These are phyloP conservation scores for Acheta domesticus DNA, from an alignment of 2,888 invertebrate genomes.

Conservation along the genomic window DNA sequence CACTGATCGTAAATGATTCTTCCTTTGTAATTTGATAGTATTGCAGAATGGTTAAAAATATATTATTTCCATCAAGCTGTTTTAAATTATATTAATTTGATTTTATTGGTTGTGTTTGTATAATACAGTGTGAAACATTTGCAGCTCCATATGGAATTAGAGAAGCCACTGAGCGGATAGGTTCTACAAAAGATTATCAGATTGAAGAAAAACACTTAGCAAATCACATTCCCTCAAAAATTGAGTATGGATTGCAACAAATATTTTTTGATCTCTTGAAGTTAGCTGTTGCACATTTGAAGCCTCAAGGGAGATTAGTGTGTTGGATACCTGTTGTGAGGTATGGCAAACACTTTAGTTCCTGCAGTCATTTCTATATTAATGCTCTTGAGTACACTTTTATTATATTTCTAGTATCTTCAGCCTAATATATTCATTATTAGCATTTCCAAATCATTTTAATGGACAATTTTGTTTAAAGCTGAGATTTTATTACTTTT, in stretches of 20 bases:
- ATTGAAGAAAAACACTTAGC: slow-evolving; percentile 63
- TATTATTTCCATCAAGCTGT: too few species aligned
- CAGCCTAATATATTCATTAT: too few species aligned
- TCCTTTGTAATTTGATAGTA: too few species aligned
- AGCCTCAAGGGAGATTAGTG: slow-evolving; percentile 75
- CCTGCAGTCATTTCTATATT: background rate
- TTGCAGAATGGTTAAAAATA: too few species aligned
- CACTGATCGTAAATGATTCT: slow-evolving; percentile 79
- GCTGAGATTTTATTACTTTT: too few species aligned
- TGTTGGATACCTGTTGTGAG: slow-evolving; percentile 94
- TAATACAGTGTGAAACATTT: slow-evolving; percentile 37
- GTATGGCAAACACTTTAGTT: slow-evolving; percentile 46
- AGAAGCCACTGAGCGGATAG: slow-evolving; percentile 86
- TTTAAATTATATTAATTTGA: background rate
- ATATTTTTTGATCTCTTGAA: slow-evolving; percentile 80
- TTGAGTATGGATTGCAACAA: slow-evolving; percentile 77
- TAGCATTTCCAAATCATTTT: too few species aligned
- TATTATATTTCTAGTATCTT: background rate
- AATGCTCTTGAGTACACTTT: background rate
- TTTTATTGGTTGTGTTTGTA: background rate
- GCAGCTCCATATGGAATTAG: slow-evolving; percentile 96
- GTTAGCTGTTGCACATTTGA: slow-evolving; percentile 76
- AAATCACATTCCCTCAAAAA: slow-evolving; percentile 78
- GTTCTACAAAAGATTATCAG: slow-evolving; percentile 54
- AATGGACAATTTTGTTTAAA: too few species aligned